Evolutionary conservation across 2,888 invertebrate genomes (phyloP).

Genomic region (Notodonta ziczac): DNA sequence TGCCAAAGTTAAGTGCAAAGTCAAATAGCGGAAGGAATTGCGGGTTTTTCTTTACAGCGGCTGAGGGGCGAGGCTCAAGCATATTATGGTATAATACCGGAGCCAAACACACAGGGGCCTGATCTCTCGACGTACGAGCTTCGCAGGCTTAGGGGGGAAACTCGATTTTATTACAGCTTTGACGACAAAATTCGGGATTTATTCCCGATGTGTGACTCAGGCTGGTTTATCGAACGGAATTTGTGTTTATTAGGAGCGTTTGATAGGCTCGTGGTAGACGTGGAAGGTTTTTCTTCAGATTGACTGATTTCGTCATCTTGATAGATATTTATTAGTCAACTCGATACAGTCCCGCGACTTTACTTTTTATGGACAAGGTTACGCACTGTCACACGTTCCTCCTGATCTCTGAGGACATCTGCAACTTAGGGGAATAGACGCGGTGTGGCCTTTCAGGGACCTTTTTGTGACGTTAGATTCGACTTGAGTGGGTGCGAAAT

Average conservation of each 20-base stretch:
- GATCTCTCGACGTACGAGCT: conserved; percentile 20
- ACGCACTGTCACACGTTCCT: too few species aligned
- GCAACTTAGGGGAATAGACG: too few species aligned
- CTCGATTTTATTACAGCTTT: conserved; percentile 27
- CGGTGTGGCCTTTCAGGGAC: too few species aligned
- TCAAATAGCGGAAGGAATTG: conserved; percentile 27
- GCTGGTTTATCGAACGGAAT: neutral
- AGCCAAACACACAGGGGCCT: conserved; percentile 23
- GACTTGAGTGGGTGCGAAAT: too few species aligned
- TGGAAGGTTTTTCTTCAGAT: neutral
- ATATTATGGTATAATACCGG: conserved; percentile 19
- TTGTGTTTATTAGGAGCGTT: neutral
- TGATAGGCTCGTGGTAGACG: neutral
- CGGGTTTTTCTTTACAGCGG: conserved; percentile 16
- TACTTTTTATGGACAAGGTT: too few species aligned
- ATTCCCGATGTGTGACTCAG: conserved; percentile 12
- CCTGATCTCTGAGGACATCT: too few species aligned
- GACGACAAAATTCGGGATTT: conserved; percentile 22
- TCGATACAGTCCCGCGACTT: too few species aligned
- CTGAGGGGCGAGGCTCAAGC: conserved; percentile 9
- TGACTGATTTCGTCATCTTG: neutral
- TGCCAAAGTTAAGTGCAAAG: conserved; percentile 32
- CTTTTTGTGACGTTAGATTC: too few species aligned
- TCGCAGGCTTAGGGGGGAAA: conserved; percentile 16
- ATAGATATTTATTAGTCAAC: too few species aligned